Evolutionary conservation across 2,888 invertebrate genomes (phyloP).

Genomic region (Lysandra bellargus): DNA sequence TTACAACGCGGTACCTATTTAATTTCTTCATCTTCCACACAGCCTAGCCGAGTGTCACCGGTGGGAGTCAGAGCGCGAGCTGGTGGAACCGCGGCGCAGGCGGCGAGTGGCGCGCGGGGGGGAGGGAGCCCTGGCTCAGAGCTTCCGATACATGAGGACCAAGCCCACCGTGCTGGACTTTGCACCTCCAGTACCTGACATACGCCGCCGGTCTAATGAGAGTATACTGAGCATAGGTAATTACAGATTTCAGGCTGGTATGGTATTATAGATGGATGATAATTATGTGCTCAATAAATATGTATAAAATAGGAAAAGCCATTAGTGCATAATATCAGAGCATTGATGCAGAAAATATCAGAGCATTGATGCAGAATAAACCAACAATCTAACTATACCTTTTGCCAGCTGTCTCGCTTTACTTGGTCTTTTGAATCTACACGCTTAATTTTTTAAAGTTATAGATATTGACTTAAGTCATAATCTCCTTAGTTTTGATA

Average conservation of each 20-base stretch:
- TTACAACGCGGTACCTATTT: neutral
- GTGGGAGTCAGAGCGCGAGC: slow-evolving; percentile 89
- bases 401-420: too few relatives aligned
- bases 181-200: slow-evolving; percentile 89
- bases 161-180: slow-evolving; percentile 94
- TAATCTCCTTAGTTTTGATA: neutral
- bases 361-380: too few relatives aligned
- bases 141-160: slow-evolving; percentile 92
- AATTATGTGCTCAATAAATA: too few relatives aligned
- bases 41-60: slow-evolving; percentile 86
- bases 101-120: slow-evolving; percentile 82
- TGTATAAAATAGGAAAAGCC: too few relatives aligned
- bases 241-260: too few relatives aligned
- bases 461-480: too few relatives aligned
- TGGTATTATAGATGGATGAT: too few relatives aligned
- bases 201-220: slow-evolving; percentile 73
- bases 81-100: slow-evolving; percentile 84
- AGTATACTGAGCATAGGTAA: slow-evolving; percentile 80
- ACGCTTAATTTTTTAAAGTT: too few relatives aligned
- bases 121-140: slow-evolving; percentile 88
- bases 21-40: slow-evolving; percentile 32
- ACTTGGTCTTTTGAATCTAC: too few relatives aligned
- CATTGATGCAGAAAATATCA: too few relatives aligned
- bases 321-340: too few relatives aligned
- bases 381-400: too few relatives aligned